Base-by-base conservation (phyloP, 2,113 vertebrate genomes). In the Forbesichthys papilliferus region DNA sequence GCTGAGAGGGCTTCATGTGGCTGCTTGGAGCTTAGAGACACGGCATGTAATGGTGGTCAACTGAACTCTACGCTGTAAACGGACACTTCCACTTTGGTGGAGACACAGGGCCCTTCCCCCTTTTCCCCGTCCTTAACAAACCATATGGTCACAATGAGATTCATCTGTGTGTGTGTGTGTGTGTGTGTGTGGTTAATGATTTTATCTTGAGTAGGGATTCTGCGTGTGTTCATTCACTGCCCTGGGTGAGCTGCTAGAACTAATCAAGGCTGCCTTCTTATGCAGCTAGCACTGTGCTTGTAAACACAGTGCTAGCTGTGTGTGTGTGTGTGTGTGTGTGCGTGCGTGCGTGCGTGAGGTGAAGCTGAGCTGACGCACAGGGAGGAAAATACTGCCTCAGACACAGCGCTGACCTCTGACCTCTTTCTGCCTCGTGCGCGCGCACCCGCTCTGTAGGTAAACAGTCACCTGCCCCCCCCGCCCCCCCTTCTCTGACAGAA, bases 391-490 rank as follows among this genome's bases (percentile, higher is more conserved):
- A 59, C 16, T 2, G 64, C 63, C 70, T 82, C 64, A 68, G 77
- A 74, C 75, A 82, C 76, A 74, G 83, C 89, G 78, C 27, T 86
- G 89, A 87, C 91, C 86, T 81, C 55, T 86, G 81, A 86, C 80
- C 80, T 64, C 11, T 46, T 18, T 34, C 47, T 8, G 46, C 1
- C 68, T 34, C 56, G 53, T 58, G 9, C 68, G 62, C 68, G 13
- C 52, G 61, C 46, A 78, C 72, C 34, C 71, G 65, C 69, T 7
- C 67, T 75, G 70, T 48, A 69, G 82, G 81, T 85, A 84, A 84
- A 87, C 73, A 86, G 57, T 83, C 80, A 57, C 65, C 20, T 1
- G 69, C 72, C 74, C 59, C 68, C 70, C 77, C 82, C 48, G 70
- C 74, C 59, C 68, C 70, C 77, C 82, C 48, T 66, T 75, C 60